phyloP scores from a whole-genome alignment of 1,140 invertebrate genomes.

The Drosophila carrolli region DNA sequence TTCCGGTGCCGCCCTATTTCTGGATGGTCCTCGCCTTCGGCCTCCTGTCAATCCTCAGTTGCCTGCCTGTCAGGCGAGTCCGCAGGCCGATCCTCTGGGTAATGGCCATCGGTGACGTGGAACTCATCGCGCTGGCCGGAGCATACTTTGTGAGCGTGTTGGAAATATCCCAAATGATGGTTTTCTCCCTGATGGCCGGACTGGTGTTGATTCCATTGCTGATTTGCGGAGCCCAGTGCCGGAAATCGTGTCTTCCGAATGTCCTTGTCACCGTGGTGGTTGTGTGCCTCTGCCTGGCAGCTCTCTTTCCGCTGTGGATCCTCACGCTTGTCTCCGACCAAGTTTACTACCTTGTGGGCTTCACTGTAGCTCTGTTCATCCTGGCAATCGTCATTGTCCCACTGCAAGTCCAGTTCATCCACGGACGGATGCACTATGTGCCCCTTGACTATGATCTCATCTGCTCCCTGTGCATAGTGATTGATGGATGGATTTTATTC shows the following conservation, averaged over 20 bases:
- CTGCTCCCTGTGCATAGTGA: slow-evolving; percentile 10
- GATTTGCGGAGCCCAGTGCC: slow-evolving; percentile 11
- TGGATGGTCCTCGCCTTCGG: slow-evolving; percentile 19
- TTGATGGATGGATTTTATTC: background rate
- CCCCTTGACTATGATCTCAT: slow-evolving; percentile 2
- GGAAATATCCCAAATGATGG: fast-evolving
- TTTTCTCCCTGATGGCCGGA: fast-evolving
- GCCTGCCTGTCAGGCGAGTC: background rate
- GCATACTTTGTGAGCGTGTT: background rate
- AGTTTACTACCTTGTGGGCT: background rate
- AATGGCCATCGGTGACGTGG: background rate
- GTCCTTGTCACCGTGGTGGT: background rate
- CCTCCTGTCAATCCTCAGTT: slow-evolving; percentile 5
- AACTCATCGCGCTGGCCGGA: background rate
- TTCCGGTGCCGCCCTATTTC: slow-evolving; percentile 3
- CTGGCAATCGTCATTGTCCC: background rate
- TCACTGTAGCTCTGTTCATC: background rate
- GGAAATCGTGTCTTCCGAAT: slow-evolving; percentile 8
- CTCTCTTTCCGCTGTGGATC: background rate
- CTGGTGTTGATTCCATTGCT: background rate
- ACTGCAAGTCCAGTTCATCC: slow-evolving; percentile 16
- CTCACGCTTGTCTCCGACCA: background rate
- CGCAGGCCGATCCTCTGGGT: slow-evolving; percentile 1
- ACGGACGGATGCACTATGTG: slow-evolving; percentile 16
- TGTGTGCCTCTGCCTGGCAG: background rate